These are phyloP conservation scores for Notolepis coatsorum DNA, from an alignment of 2,797 vertebrate genomes.

Conservation along the genomic window DNA sequence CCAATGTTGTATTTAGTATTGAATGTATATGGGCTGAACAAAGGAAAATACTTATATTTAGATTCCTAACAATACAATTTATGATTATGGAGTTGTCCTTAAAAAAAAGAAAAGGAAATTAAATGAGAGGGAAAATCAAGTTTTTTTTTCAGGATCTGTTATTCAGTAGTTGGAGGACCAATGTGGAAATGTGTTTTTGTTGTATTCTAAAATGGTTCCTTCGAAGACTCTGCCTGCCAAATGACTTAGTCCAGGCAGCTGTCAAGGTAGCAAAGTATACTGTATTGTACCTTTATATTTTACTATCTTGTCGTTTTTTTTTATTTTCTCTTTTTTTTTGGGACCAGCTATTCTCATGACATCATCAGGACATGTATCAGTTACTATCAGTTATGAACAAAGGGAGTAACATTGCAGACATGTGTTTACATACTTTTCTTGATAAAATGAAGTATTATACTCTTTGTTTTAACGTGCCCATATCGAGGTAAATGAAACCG, in stretches of 20 bases:
- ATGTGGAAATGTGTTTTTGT: conserved; percentile 73
- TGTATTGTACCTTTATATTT: conserved; percentile 75
- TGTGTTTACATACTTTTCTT: conserved; percentile 64
- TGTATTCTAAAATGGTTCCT: conserved; percentile 69
- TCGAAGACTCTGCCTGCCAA: conserved; percentile 61
- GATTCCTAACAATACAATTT: conserved; percentile 69
- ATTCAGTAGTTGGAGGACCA: conserved; percentile 69
- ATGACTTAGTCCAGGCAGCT: conserved; percentile 66
- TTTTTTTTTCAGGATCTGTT: conserved; percentile 46
- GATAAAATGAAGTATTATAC: conserved; percentile 51
- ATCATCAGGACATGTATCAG: conserved; percentile 51
- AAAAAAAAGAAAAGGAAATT: conserved; percentile 24
- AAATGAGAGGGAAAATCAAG: conserved; percentile 40
- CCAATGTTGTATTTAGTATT: conserved; percentile 86
- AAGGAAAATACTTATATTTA: conserved; percentile 63
- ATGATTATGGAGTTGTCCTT: conserved; percentile 61
- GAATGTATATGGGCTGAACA: conserved; percentile 79
- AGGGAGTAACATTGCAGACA: conserved; percentile 61
- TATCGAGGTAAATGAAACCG: conserved; percentile 44
- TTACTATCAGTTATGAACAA: conserved; percentile 21
- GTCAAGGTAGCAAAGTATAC: conserved; percentile 77
- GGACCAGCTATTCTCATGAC: conserved; percentile 71
- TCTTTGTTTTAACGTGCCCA: conserved; percentile 23
- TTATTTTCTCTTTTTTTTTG: conserved; percentile 51
- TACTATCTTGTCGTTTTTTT: conserved; percentile 68